Evolutionary conservation across 2,888 invertebrate species (phyloP), one percentile per base, ranked within the genome.

Genomic region (Hermodice carunculata): DNA sequence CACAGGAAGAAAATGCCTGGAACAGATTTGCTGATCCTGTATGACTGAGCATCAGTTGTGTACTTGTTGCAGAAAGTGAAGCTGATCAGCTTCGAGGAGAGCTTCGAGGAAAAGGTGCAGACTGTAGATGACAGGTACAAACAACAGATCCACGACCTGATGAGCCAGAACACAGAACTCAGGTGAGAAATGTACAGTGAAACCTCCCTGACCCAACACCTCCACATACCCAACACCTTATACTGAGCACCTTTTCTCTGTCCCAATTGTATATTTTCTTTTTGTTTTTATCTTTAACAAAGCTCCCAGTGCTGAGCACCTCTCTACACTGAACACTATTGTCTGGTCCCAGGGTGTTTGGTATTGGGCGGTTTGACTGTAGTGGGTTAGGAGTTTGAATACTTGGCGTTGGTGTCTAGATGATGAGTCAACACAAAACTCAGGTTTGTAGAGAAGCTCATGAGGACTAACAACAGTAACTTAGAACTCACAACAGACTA

Each of bases 41-140:
- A n/a, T n/a, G n/a, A n/a, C n/a, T n/a, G n/a, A n/a, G n/a, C n/a
- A n/a, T n/a, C 32, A 29, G 29, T 29, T 28, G 19, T 29, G 22
- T 19, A 14, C 11, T n/a, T 28, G 17, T 67, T 70, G n/a, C 76
- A 84, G 84, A 82, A 81, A 79, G 74, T 83, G 3, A 66, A 73
- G 22, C 67, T 84, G 59, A 61, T 80, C 62, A 77, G 79, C 14
- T 84, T 77, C 74, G 82, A 84, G 64, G 77, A 82, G 51, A 76
- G 78, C 53, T 84, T 84, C 74, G 76, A 82, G 40, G 77, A 77
- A 24, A 80, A 81, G 54, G 82, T 83, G 1, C 76, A 79, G 46
- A 75, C 75, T 34, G 81, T 85, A 11, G 83, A 84, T 62, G 82
- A 80, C 60, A 79, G 81, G 59, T 85, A 85, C 73, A 70, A 77